Percentiles rank a stretch among this genome's conserved stretches.
Evolutionary conservation across 2,888 invertebrate genomes (phyloP).

Genomic region (Philonicus albiceps): DNA sequence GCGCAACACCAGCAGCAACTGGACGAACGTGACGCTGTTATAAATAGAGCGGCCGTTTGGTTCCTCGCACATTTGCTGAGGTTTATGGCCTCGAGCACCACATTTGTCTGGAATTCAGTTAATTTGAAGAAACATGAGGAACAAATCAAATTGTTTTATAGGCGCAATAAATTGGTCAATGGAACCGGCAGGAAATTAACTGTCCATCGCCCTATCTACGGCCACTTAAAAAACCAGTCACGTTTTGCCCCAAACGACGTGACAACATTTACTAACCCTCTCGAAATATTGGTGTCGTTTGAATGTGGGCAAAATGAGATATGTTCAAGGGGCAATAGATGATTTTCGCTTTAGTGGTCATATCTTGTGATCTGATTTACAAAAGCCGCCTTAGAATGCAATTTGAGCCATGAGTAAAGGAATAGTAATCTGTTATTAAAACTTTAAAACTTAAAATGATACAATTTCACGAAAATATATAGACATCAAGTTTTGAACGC

Average conservation of each 20-base stretch:
- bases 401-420: too few relatives aligned
- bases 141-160: background rate
- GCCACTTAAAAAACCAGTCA: background rate
- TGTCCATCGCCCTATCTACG: background rate
- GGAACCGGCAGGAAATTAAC: background rate
- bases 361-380: background rate
- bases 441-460: too few relatives aligned
- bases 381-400: too few relatives aligned
- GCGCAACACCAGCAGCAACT: background rate
- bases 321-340: background rate
- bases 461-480: too few relatives aligned
- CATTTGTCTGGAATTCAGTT: background rate
- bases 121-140: background rate
- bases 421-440: too few relatives aligned
- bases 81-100: background rate
- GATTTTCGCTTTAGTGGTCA: background rate
- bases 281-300: background rate
- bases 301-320: background rate
- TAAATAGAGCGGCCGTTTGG: background rate
- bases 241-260: background rate
- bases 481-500: too few relatives aligned
- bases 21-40: background rate
- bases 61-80: background rate
- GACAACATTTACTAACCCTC: background rate
- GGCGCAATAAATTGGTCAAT: background rate